Evolutionary conservation across 2,797 vertebrate genomes (phyloP), one percentile per base, ranked within the genome.

Genomic region (Chanos chanos): DNA sequence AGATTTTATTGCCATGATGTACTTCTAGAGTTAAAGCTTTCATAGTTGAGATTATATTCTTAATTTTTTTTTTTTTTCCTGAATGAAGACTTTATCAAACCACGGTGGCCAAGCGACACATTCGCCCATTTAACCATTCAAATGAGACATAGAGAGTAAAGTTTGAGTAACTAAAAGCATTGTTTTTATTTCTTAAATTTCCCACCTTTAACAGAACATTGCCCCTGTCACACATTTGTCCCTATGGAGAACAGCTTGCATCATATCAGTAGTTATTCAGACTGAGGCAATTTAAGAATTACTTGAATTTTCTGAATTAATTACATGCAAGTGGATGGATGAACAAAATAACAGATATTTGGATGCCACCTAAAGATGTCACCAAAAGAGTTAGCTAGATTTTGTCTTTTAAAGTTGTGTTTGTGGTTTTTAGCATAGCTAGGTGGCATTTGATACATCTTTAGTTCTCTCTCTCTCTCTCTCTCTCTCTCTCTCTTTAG

Each of bases 331-430:
- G 64, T 58, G 27, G 12, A 62, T 28, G 52, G 53, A 58, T 62
- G 65, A 70, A 60, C 49, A 54, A 56, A 70, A 64, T 56, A 70
- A 70, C 51, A 57, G 13, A n/a, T 5, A 39, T 53, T 57, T 47
- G 25, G 3, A 24, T 22, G 34, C 52, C 24, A 37, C 45, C 22
- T 45, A 58, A 45, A 36, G 21, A 43, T 62, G n/a, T 8, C 33
- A 53, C 13, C 28, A 49, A 48, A 59, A 48, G 33, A 60, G 16
- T 16, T 40, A 48, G 7, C 40, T 60, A 53, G 48, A 48, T 57
- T 51, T 21, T 48, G 34, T 53, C 13, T 44, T 66, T 62, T 40
- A 8, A 53, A 61, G 52, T 55, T 49, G 36, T 13, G 65, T 55
- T 55, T 62, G 63, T 53, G 22, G 59, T 36, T 59, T 50, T 52